phyloP scores from a whole-genome alignment of 2,113 vertebrate species.

The Boulengeromyrus knoepffleri region DNA sequence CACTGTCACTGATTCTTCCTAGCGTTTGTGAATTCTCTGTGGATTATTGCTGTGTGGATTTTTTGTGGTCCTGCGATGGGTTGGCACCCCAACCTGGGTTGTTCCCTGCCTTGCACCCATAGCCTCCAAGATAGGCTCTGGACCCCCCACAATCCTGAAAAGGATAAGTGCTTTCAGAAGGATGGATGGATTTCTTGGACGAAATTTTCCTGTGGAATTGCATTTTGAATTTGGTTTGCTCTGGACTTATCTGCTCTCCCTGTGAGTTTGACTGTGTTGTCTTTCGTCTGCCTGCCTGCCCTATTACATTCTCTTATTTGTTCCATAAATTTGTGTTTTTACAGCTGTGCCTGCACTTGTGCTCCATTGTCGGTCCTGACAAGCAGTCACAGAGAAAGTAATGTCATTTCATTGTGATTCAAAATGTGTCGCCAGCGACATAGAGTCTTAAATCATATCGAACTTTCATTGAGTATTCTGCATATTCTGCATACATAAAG shows the following conservation, averaged over 20 bases:
- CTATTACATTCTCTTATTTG: neutral
- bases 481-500: too few relatives aligned
- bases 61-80: neutral
- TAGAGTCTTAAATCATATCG: too few relatives aligned
- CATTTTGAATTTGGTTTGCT: neutral
- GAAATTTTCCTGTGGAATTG: neutral
- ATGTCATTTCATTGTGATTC: too few relatives aligned
- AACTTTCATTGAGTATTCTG: neutral
- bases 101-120: too few relatives aligned
- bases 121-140: too few relatives aligned
- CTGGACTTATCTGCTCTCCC: neutral
- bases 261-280: neutral
- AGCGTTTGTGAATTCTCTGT: neutral
- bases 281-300: neutral
- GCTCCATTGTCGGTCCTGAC: too few relatives aligned
- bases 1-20: neutral
- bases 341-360: neutral
- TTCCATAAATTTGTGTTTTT: neutral
- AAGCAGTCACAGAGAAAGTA: too few relatives aligned
- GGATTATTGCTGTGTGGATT: neutral
- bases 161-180: too few relatives aligned
- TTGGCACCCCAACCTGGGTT: too few relatives aligned
- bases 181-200: neutral
- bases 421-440: too few relatives aligned
- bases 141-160: too few relatives aligned